Evolutionary conservation across 1,140 invertebrate species (phyloP).

Genomic region (Pantala flavescens): DNA sequence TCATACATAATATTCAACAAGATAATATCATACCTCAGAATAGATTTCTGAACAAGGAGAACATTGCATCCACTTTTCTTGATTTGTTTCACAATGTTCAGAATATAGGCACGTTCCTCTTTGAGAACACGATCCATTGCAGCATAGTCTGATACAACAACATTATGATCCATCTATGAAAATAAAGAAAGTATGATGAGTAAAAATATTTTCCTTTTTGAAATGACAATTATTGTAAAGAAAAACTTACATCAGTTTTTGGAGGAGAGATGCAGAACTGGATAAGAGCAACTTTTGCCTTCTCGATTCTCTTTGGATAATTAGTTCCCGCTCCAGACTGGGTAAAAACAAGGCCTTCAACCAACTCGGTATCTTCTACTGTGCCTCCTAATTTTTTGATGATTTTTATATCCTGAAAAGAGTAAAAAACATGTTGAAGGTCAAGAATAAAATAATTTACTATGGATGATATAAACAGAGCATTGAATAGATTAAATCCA

Average conservation of each 20-base stretch:
- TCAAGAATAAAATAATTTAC: slow-evolving; percentile 18
- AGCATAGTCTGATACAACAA: slow-evolving; percentile 95
- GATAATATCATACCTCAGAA: slow-evolving; percentile 56
- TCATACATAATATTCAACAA: too few species aligned
- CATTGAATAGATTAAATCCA: too few species aligned
- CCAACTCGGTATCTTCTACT: slow-evolving; percentile 92
- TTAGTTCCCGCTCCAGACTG: slow-evolving; percentile 81
- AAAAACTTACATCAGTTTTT: slow-evolving; percentile 84
- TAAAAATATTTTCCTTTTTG: not conserved
- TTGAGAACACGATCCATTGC: slow-evolving; percentile 98
- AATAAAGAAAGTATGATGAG: slow-evolving; percentile 4
- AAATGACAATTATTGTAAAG: not conserved
- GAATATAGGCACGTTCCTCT: slow-evolving; percentile 94
- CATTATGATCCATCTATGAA: slow-evolving; percentile 93
- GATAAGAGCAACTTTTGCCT: slow-evolving; percentile 97
- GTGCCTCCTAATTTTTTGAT: slow-evolving; percentile 94
- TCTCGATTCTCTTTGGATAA: slow-evolving; percentile 88
- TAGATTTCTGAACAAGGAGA: slow-evolving; percentile 96
- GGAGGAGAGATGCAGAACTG: slow-evolving; percentile 99
- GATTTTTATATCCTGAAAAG: slow-evolving; percentile 75
- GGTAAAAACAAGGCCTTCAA: slow-evolving; percentile 91
- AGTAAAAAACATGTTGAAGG: not conserved
- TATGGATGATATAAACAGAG: slow-evolving; percentile 12
- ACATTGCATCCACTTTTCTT: slow-evolving; percentile 98
- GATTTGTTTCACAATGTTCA: slow-evolving; percentile 98